Conservation (phyloP, 2,113 vertebrate species). For the Xenopus laevis region DNA sequence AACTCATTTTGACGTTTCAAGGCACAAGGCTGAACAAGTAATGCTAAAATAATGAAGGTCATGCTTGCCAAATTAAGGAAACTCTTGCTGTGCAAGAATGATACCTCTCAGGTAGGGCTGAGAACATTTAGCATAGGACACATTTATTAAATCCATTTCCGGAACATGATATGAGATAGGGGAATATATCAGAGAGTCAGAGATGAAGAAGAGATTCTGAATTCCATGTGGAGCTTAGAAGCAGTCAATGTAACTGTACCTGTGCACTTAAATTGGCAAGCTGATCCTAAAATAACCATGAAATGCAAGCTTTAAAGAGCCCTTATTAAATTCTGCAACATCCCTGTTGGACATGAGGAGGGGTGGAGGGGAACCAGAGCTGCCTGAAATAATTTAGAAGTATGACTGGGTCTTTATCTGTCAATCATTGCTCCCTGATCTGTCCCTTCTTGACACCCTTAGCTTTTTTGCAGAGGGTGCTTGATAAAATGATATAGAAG, state of each 20-base stretch:
- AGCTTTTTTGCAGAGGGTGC: neutral
- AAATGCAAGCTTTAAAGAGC: conserved; percentile 34
- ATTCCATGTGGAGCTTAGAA: conserved; percentile 26
- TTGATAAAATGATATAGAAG: neutral
- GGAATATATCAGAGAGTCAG: conserved; percentile 14
- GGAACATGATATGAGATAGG: conserved; percentile 30
- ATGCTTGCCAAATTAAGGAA: neutral
- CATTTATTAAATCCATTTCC: conserved; percentile 39
- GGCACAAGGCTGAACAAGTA: too few species aligned
- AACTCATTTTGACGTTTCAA: too few species aligned
- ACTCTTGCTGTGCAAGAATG: conserved; percentile 15
- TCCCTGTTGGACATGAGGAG: conserved; percentile 9
- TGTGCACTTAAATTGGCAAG: conserved; percentile 31
- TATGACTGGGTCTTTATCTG: neutral
- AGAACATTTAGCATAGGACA: conserved; percentile 27
- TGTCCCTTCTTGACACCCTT: neutral
- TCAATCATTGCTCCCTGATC: conserved; percentile 10
- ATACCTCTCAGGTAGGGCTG: conserved; percentile 1
- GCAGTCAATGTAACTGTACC: conserved; percentile 18
- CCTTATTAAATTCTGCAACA: conserved; percentile 40
- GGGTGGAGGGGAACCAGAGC: neutral
- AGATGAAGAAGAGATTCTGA: neutral
- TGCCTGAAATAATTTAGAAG: neutral
- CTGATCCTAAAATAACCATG: conserved; percentile 36
- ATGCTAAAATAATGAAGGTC: too few species aligned